Base-by-base conservation (phyloP, 2,113 vertebrate species). In the Thinocorus orbignyianus region DNA sequence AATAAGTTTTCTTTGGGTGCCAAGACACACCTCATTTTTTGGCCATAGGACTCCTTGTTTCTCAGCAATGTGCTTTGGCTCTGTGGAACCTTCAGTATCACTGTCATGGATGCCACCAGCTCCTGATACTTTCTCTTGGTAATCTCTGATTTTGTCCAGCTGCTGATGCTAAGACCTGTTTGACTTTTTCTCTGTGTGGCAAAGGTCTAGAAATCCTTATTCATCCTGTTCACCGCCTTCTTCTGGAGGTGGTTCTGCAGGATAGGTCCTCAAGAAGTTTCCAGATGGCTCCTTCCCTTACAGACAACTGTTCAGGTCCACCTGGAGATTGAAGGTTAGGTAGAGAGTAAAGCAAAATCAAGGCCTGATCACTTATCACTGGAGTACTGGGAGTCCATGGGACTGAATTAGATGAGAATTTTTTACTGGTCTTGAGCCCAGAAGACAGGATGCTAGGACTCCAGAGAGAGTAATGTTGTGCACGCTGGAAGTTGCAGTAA, bases 251-350 rank as follows among this genome's bases (percentile, higher is more conserved):
- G 55, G 16, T 33, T 94, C 52, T 69, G 8, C 26, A 62, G 35
- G 23, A 31, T 15, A 33, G 5, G 1, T 57, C 58, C 25, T 58
- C 28, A 10, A 10, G 19, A 33, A 42, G 8, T 69, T 78, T 80
- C 20, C 5, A 49, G 41, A 8, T 65, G 25, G 2, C 20, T 72
- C 5, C 31, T 86, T 79, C 30, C 5, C 16, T 51, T 48, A 33
- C 22, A 66, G 4, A 20, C 13, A 41, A 18, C 22, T 24, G 23
- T 33, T 57, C 37, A 33, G 4, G 5, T 51, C 30, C 52, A 30
- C 7, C 1, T 60, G 13, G 24, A 26, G 28, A 3, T 0, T 1
- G n/a, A 37, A 28, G 9, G 7, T 11, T 30, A 65, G n/a, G n/a
- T 14, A 85, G 33, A 46, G 9, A 1, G 6, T 25, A 20, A 48